Evolutionary conservation across 2,113 vertebrate genomes (phyloP), one percentile per base, ranked within the genome.

Genomic region (Loxodonta africana): DNA sequence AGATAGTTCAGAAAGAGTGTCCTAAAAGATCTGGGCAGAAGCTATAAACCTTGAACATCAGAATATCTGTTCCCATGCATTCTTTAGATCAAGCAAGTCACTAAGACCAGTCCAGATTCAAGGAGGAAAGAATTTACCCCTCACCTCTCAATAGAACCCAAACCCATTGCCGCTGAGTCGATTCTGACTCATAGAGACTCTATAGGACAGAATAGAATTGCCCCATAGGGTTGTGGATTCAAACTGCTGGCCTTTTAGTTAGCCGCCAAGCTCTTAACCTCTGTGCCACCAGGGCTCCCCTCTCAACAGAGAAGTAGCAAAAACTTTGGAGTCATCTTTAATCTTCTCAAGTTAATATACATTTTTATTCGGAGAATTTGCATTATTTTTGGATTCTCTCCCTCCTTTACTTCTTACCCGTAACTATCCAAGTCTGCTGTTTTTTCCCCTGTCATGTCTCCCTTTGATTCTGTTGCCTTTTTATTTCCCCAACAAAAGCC

Each of bases 41-140:
- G 11, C 83, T 65, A 2, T 1, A 26, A 44, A 20, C 11, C 2
- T 28, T 44, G 44, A 51, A 84, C 51, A 41, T 67, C 76, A 69
- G 33, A 77, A 5, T 53, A 26, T 63, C 60, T n/a, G 26, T 86
- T 90, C 23, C 48, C 1, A 7, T 41, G 23, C 28, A 62, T 51
- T 93, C 11, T 90, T 33, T 69, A 69, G 96, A 67, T n/a, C 44
- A 69, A 48, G 37, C 44, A 74, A 92, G 41, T 94, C 82, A 48
- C 46, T 65, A n/a, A 48, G 46, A 3, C 33, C n/a, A 91, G 82
- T 46, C 28, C 46, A 78, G 48, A 83, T 62, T 85, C 30, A 90
- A 83, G 62, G 71, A 1, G 4, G 44, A 86, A 41, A 46, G 41
- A 86, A 63, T 76, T 67, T 15, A 86, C 74, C 33, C 18, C 93